Conservation (phyloP, 2,888 invertebrate species). For the Drosophila greeni region DNA sequence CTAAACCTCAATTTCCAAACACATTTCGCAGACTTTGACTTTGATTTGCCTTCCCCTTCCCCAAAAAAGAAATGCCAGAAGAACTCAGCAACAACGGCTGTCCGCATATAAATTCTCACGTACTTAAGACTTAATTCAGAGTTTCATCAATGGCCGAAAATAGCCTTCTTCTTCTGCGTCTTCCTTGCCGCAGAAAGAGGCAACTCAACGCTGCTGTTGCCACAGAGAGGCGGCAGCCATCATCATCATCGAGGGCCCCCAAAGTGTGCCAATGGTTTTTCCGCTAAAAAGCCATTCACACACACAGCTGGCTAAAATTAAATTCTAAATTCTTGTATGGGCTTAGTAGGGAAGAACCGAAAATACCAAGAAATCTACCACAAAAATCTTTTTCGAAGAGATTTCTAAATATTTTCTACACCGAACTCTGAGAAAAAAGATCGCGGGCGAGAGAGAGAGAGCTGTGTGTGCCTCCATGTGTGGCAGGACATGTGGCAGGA, state of each 20-base stretch:
- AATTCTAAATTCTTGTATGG: conserved; percentile 13
- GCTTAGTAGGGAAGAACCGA: conserved; percentile 11
- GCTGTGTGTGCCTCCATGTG: not conserved
- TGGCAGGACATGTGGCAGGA: conserved; percentile 1
- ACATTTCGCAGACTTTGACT: not conserved
- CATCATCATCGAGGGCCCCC: not conserved
- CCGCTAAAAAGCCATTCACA: conserved; percentile 29
- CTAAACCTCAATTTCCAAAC: not conserved
- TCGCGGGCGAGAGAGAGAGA: conserved; percentile 6
- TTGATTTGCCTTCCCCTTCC: not conserved
- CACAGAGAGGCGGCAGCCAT: not conserved
- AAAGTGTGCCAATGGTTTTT: conserved; percentile 19
- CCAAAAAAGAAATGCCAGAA: not conserved
- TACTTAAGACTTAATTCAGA: conserved; percentile 29
- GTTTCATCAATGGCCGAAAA: conserved; percentile 27
- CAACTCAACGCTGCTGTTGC: not conserved
- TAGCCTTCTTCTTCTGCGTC: no score
- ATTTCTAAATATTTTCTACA: no score
- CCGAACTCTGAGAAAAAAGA: not conserved
- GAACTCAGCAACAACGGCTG: conserved; percentile 14
- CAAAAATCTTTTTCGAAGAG: conserved; percentile 17
- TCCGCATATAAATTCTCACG: conserved; percentile 19
- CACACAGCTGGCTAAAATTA: conserved; percentile 26
- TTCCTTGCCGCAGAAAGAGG: not conserved
- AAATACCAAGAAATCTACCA: conserved; percentile 21